phyloP scores from a whole-genome alignment of 2,888 invertebrate species.

The Platerodrilus igneus region DNA sequence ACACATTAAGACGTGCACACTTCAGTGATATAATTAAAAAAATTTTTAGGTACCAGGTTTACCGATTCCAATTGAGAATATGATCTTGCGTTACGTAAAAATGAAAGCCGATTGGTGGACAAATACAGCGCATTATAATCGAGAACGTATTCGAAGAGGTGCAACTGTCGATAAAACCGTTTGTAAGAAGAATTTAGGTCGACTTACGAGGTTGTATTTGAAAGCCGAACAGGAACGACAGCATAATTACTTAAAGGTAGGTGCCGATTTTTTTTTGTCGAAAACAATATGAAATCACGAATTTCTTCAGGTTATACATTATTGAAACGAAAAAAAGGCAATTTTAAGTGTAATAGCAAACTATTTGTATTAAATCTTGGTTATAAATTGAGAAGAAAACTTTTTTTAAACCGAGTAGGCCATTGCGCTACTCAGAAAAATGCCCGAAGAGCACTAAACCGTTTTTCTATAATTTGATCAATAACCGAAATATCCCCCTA shows the following conservation, averaged over 20 bases:
- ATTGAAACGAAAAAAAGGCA: background rate
- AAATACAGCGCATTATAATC: slow-evolving; percentile 98
- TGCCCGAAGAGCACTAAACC: too few relatives aligned
- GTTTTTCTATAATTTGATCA: too few relatives aligned
- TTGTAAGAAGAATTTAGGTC: slow-evolving; percentile 98
- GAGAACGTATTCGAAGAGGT: slow-evolving; percentile 97
- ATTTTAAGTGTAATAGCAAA: background rate
- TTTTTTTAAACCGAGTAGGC: too few relatives aligned
- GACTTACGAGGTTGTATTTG: slow-evolving; percentile 92
- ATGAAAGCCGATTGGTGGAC: slow-evolving; percentile 99
- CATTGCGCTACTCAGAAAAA: too few relatives aligned
- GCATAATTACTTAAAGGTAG: slow-evolving; percentile 94
- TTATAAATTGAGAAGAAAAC: too few relatives aligned
- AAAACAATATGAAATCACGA: slow-evolving; percentile 9
- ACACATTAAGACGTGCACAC: background rate
- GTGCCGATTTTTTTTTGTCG: too few relatives aligned
- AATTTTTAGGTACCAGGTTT: slow-evolving; percentile 79
- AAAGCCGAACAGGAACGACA: slow-evolving; percentile 99
- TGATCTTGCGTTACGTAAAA: slow-evolving; percentile 99
- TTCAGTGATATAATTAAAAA: background rate
- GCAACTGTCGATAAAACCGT: slow-evolving; percentile 99
- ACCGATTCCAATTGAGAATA: slow-evolving; percentile 99
- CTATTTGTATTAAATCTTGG: too few relatives aligned
- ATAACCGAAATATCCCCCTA: too few relatives aligned
- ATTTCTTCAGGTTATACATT: slow-evolving; percentile 1